These are phyloP conservation scores for Spongilla lacustris DNA, from an alignment of 37 sponge, comb jelly and placozoan genomes.

Conservation along the genomic window DNA sequence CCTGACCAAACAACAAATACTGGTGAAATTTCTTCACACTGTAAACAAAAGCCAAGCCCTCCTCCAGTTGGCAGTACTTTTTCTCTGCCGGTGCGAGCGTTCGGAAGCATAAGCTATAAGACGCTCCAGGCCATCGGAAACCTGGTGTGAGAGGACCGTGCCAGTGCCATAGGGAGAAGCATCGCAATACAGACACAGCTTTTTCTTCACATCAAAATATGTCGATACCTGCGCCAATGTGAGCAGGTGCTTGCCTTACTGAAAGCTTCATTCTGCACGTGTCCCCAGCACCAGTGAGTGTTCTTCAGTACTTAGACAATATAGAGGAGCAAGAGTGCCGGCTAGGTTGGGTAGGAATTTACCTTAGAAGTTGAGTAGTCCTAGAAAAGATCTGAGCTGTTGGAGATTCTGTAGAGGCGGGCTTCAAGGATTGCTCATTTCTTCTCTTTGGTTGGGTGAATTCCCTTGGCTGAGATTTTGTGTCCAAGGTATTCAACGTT, in stretches of 20 bases:
- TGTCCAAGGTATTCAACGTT: neutral
- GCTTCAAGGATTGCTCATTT: neutral
- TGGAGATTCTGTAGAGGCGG: slow-evolving; percentile 2
- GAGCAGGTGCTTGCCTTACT: neutral
- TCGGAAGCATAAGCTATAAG: neutral
- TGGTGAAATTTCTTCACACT: slow-evolving; percentile 25
- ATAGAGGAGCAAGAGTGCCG: neutral
- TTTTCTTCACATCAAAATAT: neutral
- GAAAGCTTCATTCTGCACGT: neutral
- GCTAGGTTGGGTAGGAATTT: neutral
- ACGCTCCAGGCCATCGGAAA: neutral
- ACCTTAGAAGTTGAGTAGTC: neutral
- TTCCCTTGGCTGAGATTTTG: neutral
- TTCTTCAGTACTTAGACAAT: neutral
- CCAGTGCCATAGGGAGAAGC: slow-evolving; percentile 13
- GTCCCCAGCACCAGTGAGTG: slow-evolving; percentile 5
- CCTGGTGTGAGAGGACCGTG: neutral
- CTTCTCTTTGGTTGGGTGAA: neutral
- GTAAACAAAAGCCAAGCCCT: neutral
- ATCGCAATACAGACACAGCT: neutral
- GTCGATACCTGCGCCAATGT: neutral
- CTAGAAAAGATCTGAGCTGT: slow-evolving; percentile 7
- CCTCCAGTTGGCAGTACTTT: slow-evolving; percentile 6
- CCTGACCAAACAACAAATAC: slow-evolving; percentile 6
- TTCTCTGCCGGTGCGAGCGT: neutral